A percentile compares a stretch with the other conserved stretches of the same genome.
phyloP scores from a whole-genome alignment of 2,113 vertebrate genomes.

The Girardinichthys multiradiatus region DNA sequence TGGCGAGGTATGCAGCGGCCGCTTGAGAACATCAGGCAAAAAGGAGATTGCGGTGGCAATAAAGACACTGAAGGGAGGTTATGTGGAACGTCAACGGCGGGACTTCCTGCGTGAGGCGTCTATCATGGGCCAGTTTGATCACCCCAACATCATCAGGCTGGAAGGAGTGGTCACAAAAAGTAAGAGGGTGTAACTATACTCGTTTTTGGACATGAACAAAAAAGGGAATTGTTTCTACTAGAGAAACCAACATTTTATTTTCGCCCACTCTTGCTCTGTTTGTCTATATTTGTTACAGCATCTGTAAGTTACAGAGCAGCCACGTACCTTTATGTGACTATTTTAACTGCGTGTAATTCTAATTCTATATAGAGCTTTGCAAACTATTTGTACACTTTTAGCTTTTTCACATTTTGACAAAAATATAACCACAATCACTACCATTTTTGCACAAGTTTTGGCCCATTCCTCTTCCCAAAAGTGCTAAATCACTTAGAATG shows the following conservation, averaged over 20 bases:
- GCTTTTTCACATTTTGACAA: neutral
- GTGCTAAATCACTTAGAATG: neutral
- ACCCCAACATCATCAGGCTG: constrained; percentile 93
- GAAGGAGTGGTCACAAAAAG: constrained; percentile 97
- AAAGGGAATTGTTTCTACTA: neutral
- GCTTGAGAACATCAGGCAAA: constrained; percentile 91
- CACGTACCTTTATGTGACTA: neutral
- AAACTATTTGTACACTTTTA: neutral
- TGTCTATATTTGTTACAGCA: neutral
- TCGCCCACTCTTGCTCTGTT: neutral
- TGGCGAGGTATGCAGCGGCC: constrained; percentile 95
- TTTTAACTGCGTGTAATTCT: neutral
- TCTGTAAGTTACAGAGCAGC: neutral
- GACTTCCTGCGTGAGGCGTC: constrained; percentile 95
- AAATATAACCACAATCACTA: neutral
- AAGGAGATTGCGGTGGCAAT: constrained; percentile 96
- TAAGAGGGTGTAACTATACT: constrained; percentile 72
- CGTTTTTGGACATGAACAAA: neutral
- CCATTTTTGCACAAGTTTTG: too few species aligned
- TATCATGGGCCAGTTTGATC: constrained; percentile 97
- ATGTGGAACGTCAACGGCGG: constrained; percentile 90
- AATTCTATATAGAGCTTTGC: neutral
- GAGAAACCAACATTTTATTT: too few species aligned
- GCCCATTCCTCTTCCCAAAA: neutral
- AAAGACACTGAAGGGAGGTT: constrained; percentile 94